A percentile compares a stretch with the other conserved stretches of the same genome.
phyloP scores from a whole-genome alignment of 2,113 vertebrate species.

The Cricetomys ansorgei region DNA sequence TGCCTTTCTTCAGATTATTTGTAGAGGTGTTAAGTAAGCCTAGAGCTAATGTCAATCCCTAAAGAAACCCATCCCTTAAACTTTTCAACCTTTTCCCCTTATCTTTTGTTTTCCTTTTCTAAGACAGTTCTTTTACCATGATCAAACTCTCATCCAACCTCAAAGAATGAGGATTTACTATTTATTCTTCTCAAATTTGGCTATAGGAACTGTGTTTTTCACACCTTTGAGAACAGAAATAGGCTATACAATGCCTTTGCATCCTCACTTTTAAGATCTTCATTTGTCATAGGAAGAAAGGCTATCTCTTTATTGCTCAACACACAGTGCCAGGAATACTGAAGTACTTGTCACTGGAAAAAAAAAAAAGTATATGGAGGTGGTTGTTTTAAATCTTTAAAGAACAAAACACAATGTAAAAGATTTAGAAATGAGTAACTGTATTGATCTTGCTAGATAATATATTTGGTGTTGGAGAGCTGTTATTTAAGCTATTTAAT shows the following conservation, averaged over 20 bases:
- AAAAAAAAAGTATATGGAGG: not conserved
- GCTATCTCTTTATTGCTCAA: not conserved
- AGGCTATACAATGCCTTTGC: not conserved
- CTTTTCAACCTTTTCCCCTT: constrained; percentile 73
- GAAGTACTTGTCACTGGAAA: not conserved
- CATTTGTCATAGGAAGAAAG: constrained; percentile 50
- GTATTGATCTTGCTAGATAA: constrained; percentile 1
- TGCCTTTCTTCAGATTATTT: constrained; percentile 73
- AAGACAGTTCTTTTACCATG: constrained; percentile 57
- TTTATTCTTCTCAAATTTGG: constrained; percentile 50
- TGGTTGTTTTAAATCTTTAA: constrained; percentile 52
- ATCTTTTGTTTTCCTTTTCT: constrained; percentile 62
- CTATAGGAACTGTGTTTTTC: constrained; percentile 21
- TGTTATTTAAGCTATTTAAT: not conserved
- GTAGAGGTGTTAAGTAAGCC: constrained; percentile 74
- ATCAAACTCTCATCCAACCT: constrained; percentile 57
- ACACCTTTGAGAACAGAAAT: not conserved
- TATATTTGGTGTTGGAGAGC: not conserved
- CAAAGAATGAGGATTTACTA: constrained; percentile 42
- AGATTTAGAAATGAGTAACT: not conserved
- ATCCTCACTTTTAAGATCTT: constrained; percentile 27
- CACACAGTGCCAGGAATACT: not conserved
- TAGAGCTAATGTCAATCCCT: constrained; percentile 75
- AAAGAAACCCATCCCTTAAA: constrained; percentile 70
- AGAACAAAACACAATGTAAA: constrained; percentile 29